These are phyloP conservation scores for Sminthopsis crassicaudata DNA, from an alignment of 2,113 vertebrate genomes.

Conservation along the genomic window DNA sequence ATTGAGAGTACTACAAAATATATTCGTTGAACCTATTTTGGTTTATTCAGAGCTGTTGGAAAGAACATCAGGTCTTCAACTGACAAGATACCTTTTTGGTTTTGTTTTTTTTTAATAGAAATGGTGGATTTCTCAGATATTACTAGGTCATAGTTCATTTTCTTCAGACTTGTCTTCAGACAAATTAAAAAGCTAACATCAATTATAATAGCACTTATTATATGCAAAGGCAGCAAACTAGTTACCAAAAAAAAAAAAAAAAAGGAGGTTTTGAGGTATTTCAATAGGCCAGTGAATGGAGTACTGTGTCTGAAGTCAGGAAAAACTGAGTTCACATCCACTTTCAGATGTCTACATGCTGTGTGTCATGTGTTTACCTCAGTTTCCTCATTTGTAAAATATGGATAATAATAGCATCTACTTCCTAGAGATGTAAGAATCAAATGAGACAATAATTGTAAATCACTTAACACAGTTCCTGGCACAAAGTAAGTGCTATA, in stretches of 20 bases:
- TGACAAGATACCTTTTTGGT: background rate
- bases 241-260: background rate
- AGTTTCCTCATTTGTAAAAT: background rate
- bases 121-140: background rate
- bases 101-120: background rate
- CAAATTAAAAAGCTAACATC: background rate
- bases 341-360: background rate
- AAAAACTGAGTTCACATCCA: background rate
- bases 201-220: background rate
- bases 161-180: too few relatives aligned
- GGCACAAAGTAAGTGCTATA: background rate
- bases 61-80: background rate
- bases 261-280: background rate
- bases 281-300: background rate
- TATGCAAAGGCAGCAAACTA: background rate
- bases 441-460: background rate
- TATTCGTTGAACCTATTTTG: background rate
- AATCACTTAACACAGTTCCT: background rate
- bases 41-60: background rate
- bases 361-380: background rate
- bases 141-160: background rate
- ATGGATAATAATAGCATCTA: background rate
- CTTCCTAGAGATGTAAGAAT: background rate
- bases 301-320: background rate
- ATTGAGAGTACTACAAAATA: background rate